Conservation (phyloP, 2,113 vertebrate genomes). For the Salminus brasiliensis region DNA sequence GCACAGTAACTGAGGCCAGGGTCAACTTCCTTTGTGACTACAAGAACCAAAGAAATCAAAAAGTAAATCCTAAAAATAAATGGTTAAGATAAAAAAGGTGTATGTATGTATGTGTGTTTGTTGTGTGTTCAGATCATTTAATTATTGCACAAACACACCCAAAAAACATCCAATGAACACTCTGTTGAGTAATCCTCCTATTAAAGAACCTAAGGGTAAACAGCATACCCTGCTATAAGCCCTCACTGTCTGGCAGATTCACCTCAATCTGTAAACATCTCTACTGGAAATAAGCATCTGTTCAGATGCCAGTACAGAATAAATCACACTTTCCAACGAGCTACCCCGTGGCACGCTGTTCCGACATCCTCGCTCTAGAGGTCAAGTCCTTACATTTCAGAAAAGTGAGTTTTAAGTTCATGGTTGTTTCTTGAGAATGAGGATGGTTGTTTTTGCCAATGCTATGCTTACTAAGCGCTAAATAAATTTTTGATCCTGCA, state of each 20-base stretch:
- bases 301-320: background rate
- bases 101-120: too few species aligned
- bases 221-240: slow-evolving; percentile 4
- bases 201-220: background rate
- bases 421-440: background rate
- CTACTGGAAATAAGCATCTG: slow-evolving; percentile 18
- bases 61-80: too few species aligned
- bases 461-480: background rate
- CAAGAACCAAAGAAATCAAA: too few species aligned
- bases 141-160: background rate
- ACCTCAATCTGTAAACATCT: slow-evolving; percentile 26
- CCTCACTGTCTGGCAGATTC: slow-evolving; percentile 1
- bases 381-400: background rate
- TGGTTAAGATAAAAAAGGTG: too few species aligned
- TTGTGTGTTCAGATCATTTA: too few species aligned
- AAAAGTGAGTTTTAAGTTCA: background rate
- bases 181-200: background rate
- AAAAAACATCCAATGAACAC: background rate
- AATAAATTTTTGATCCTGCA: background rate
- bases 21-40: too few species aligned
- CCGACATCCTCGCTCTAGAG: background rate
- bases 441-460: background rate
- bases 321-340: slow-evolving; percentile 3
- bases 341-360: background rate
- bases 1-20: too few species aligned